A percentile compares a stretch with the other conserved stretches of the same genome.
These are phyloP conservation scores for Sapajus apella DNA, from an alignment of 2,113 vertebrate genomes.

Conservation along the genomic window DNA sequence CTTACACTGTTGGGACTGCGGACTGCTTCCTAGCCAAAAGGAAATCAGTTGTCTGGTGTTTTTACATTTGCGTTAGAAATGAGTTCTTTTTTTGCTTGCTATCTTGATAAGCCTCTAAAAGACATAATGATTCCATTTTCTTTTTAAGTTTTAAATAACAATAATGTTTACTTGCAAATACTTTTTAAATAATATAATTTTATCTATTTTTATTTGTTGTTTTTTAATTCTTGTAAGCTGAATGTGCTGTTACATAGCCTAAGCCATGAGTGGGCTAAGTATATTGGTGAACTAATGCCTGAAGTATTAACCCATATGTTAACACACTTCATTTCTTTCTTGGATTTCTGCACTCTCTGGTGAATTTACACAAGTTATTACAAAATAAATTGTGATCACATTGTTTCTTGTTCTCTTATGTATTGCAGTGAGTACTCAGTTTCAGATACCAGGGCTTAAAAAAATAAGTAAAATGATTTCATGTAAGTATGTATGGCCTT, in stretches of 20 bases:
- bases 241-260: neutral
- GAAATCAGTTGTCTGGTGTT: neutral
- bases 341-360: neutral
- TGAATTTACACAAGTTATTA: neutral
- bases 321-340: neutral
- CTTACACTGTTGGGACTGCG: neutral
- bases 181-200: neutral
- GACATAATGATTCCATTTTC: neutral
- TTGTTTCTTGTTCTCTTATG: neutral
- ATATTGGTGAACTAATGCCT: neutral
- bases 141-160: conserved; percentile 21
- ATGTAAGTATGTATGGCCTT: neutral
- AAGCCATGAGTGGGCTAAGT: neutral
- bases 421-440: neutral
- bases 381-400: neutral
- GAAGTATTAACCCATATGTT: neutral
- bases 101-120: conserved; percentile 4
- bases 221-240: neutral
- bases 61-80: conserved; percentile 38
- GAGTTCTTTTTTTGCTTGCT: neutral
- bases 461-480: neutral
- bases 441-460: neutral
- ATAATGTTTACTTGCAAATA: neutral
- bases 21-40: neutral
- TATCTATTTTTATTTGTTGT: neutral